These are phyloP conservation scores for Balanococcus diminutus DNA, from an alignment of 2,888 invertebrate species.

Conservation along the genomic window DNA sequence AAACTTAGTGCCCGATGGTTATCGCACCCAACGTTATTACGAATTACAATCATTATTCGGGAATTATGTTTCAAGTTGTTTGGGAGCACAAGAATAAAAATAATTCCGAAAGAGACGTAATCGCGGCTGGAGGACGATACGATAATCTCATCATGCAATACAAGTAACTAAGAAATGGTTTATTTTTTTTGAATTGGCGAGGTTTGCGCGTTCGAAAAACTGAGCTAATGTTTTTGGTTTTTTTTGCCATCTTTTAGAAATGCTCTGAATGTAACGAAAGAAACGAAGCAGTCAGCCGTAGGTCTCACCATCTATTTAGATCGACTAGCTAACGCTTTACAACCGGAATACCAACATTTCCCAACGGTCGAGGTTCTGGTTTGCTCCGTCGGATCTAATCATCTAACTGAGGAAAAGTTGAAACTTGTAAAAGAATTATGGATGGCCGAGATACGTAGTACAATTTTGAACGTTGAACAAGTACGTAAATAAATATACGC, in stretches of 20 bases:
- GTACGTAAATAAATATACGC: no score
- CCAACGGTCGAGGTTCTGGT: constrained; percentile 71
- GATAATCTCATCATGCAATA: constrained; percentile 79
- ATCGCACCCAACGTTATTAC: constrained; percentile 69
- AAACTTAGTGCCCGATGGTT: constrained; percentile 67
- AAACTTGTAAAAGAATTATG: constrained; percentile 69
- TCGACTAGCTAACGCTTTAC: constrained; percentile 71
- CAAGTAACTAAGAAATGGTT: no score
- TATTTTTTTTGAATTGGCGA: not conserved
- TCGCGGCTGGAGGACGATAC: constrained; percentile 90
- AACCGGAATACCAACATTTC: constrained; percentile 64
- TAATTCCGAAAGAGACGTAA: constrained; percentile 69
- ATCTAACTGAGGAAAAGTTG: constrained; percentile 65
- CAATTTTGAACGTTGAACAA: constrained; percentile 55
- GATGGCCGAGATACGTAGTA: constrained; percentile 71
- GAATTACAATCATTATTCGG: constrained; percentile 70
- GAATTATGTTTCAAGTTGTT: constrained; percentile 72
- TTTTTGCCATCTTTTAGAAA: constrained; percentile 59
- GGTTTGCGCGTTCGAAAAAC: constrained; percentile 13
- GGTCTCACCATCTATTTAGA: constrained; percentile 88
- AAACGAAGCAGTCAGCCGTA: constrained; percentile 68
- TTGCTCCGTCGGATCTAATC: constrained; percentile 69
- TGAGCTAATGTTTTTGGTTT: no score
- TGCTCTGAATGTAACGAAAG: constrained; percentile 61
- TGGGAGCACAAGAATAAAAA: constrained; percentile 67